Base-by-base conservation (phyloP, 2,888 invertebrate species). In the Chromoteleia sp. region DNA sequence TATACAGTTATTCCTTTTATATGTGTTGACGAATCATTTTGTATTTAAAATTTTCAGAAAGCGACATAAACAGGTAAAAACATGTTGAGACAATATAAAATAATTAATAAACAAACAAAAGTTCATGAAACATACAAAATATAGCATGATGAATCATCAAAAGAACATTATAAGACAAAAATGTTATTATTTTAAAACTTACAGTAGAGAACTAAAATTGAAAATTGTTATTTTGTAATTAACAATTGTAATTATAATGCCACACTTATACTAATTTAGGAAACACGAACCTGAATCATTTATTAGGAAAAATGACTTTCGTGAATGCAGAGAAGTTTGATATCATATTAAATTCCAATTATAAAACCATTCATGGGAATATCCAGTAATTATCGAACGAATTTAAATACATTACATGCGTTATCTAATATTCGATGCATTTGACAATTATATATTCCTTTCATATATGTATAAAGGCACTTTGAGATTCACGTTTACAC, bases 371-470 rank as follows among this genome's bases (percentile, higher is more conserved):
- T 56, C 36, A 39, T 21, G 21, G 21, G 7, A 39, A 19, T 39
- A 36, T 39, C 12, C 21, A 21, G 39, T 56, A 56, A 56, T 56
- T 39, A 12, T 56, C n/a, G 21, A 36, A 56, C 12, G 19, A 12
- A 56, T 56, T 56, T 39, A 56, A 56, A 56, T 56, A 39, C 39
- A 56, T 39, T 39, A 36, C 39, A 39, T 14, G 56, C 36, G 36
- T 39, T 56, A 39, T 21, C 39, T 21, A 21, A 56, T 56, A 56
- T 56, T 36, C 39, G 17, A 56, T 39, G 15, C 12, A 39, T 12
- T 12, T 39, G 56, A 39, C 19, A 56, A 61, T 43, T 61, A 30
- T 19, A 61, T 43, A 45, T 61, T 61, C 45, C 43, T 45, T 43
- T 30, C 39, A 12, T 45, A n/a, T 14, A 45, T 58, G 10, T 25